Base-by-base conservation (phyloP, 2,888 invertebrate species). In the Calephelis perditalis region DNA sequence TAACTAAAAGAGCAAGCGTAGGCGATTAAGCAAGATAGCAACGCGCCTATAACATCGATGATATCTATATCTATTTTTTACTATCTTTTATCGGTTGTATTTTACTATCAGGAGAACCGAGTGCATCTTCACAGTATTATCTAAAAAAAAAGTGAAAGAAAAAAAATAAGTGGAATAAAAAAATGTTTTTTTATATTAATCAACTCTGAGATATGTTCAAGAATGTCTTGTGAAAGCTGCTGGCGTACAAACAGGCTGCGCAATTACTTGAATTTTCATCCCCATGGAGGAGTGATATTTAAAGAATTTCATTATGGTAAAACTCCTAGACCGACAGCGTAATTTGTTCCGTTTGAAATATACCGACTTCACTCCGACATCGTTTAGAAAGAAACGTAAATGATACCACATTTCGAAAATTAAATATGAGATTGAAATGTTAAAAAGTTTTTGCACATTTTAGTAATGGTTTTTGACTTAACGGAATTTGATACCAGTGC, bases 231-330 rank as follows among this genome's bases (percentile, higher is more conserved):
- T 15, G 12, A 55, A 55, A 37, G 36, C 37, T 55, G 43, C 11
- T 6, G 37, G 12, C 59, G 63, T 60, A 69, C 49, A 70, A 74
- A 72, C 72, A 69, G 62, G 71, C 71, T 71, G 72, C 74, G 76
- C 77, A 81, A 81, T 84, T 81, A 84, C 76, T 78, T 77, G 77
- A 82, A 86, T 84, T 85, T 82, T 81, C 86, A 84, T 82, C 76
- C 76, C 76, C 58, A 59, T 26, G 58, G 52, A 59, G 52, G 49
- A 52, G 74, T 66, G 80, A 81, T 84, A 83, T 86, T 84, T 85
- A 73, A 85, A 82, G 87, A 89, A 89, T 89, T 89, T 88, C 84
- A 89, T 89, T 88, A 86, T 77, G 78, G 78, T 75, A 74, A 82
- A 83, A 80, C 80, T 83, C 77, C 73, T 79, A 77, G 78, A 77